Evolutionary conservation across 2,113 vertebrate genomes (phyloP), one percentile per base, ranked within the genome.

Genomic region (Trinectes maculatus): DNA sequence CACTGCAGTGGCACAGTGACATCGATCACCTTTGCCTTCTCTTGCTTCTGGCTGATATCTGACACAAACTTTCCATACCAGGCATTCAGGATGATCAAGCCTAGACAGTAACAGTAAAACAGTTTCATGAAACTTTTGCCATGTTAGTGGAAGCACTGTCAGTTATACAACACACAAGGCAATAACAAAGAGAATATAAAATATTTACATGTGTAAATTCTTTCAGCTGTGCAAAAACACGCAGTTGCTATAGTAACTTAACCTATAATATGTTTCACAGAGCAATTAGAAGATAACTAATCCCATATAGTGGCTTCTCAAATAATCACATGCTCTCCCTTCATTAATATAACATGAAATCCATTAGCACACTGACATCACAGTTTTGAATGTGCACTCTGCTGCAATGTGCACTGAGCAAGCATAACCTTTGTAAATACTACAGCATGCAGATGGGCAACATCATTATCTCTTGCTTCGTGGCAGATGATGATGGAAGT

Each of bases 11-110:
- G 97, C 54, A 98, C 94, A 0, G 97, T 98, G 86, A 99, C 97
- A 0, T 99, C 98, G 0, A 98, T 96, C 58, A 99, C 96, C 71
- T 96, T 95, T 49, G 94, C 94, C 80, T 91, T 95, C 84, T 98
- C 96, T 0, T 92, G 94, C 84, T 85, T 95, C 87, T 85, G 92
- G 85, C 94, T 96, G 79, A 91, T 95, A 89, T 99, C 96, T 0
- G 94, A 96, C 70, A 99, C 96, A 49, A 99, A 97, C 67, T 96
- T 98, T 4, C 98, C 98, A 0, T 99, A 99, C 97, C 97, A 99
- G 83, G 97, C 97, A 0, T 98, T 97, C 48, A 99, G 88, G 15
- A 99, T 93, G 77, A 99, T 95, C 77, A 99, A 91, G 58, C 98
- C 97, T 99, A 82, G 25, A 33, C 8, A 21, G 28, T 13, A 21